Conservation (phyloP, 1,140 invertebrate species). For the Diorhabda elongata region DNA sequence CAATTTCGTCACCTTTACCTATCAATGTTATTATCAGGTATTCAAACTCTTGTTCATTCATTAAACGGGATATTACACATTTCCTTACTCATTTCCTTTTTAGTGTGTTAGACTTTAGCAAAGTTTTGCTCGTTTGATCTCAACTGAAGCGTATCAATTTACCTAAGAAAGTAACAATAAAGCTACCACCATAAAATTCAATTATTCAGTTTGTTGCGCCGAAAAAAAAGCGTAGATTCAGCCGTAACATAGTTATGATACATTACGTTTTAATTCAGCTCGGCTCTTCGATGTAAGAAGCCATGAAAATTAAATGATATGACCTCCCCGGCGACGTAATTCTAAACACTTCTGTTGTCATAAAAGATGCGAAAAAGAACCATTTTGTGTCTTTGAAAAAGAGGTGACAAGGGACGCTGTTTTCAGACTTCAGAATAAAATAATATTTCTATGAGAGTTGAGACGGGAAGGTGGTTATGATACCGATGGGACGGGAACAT, state of each 20-base stretch:
- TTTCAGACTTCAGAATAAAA: conserved; percentile 44
- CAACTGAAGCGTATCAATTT: conserved; percentile 23
- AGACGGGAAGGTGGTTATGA: conserved; percentile 34
- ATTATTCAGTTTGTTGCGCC: conserved; percentile 25
- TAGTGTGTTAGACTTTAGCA: not conserved
- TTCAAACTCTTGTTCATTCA: too few relatives aligned
- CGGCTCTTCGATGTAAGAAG: conserved; percentile 24
- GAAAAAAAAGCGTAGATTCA: conserved; percentile 28
- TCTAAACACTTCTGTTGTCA: conserved; percentile 47
- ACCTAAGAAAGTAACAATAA: conserved; percentile 17
- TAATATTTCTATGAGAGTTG: conserved; percentile 43
- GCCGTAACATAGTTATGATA: conserved; percentile 40
- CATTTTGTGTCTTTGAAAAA: conserved; percentile 41
- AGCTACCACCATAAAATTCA: conserved; percentile 24
- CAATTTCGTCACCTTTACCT: too few relatives aligned
- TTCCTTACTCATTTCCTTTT: too few relatives aligned
- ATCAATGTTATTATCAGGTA: too few relatives aligned
- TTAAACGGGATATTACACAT: too few relatives aligned
- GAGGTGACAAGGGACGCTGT: conserved; percentile 40
- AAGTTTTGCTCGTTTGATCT: conserved; percentile 1
- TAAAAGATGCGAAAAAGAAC: conserved; percentile 43
- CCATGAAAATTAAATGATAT: conserved; percentile 48
- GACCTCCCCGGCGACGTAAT: conserved; percentile 42
- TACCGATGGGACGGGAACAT: conserved; percentile 38
- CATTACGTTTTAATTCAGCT: conserved; percentile 40